A percentile compares a stretch with the other conserved stretches of the same genome.
phyloP scores from a whole-genome alignment of 2,888 invertebrate genomes.

The Cephus nigrinus region DNA sequence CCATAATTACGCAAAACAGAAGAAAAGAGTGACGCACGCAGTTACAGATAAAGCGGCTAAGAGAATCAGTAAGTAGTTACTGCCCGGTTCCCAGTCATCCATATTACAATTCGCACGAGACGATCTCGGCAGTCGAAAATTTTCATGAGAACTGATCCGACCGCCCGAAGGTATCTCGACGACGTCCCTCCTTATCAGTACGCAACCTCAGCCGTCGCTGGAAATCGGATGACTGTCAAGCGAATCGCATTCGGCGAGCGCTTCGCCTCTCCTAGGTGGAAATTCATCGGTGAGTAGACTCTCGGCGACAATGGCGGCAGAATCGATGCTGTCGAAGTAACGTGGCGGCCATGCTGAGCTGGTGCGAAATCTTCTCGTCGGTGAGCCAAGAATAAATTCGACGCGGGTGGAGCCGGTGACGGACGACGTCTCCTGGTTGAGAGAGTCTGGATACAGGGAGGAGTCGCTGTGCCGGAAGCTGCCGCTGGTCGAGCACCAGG shows the following conservation, averaged over 20 bases:
- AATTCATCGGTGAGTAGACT: constrained; percentile 65
- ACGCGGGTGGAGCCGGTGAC: constrained; percentile 68
- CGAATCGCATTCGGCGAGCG: constrained; percentile 71
- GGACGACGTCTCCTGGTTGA: constrained; percentile 67
- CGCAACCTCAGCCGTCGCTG: constrained; percentile 43
- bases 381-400: constrained; percentile 66
- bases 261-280: constrained; percentile 67
- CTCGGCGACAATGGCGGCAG: constrained; percentile 57
- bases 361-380: constrained; percentile 62
- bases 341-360: constrained; percentile 62
- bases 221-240: constrained; percentile 66
- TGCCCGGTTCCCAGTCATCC: not conserved
- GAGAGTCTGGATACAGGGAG: constrained; percentile 68
- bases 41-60: not conserved
- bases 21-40: not conserved
- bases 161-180: not conserved
- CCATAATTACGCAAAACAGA: not conserved
- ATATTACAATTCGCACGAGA: not conserved
- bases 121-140: not conserved
- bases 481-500: constrained; percentile 58
- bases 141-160: not conserved
- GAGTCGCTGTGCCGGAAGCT: constrained; percentile 55
- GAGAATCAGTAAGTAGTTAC: not conserved
- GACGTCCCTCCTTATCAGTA: not conserved
- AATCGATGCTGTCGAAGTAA: constrained; percentile 79